Percentiles rank a stretch among this genome's conserved stretches.
phyloP scores from a whole-genome alignment of 92 coral and sea anemone genomes.

The Montipora capitata region DNA sequence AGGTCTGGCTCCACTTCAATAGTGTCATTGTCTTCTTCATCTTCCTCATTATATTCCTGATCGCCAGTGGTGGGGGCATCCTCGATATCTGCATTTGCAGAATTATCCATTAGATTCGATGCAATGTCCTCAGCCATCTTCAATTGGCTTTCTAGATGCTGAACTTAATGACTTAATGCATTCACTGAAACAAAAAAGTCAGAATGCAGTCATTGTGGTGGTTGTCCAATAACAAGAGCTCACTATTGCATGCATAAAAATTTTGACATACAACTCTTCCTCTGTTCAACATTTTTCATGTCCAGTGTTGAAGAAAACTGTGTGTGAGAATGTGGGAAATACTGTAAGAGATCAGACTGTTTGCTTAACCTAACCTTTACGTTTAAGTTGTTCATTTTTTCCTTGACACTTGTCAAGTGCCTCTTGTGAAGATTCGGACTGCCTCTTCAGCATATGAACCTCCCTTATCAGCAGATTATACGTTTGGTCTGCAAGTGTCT shows the following conservation, averaged over 20 bases:
- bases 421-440: not conserved
- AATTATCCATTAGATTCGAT: not conserved
- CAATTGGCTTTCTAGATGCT: slow-evolving; percentile 2
- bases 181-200: not conserved
- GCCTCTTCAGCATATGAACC: not conserved
- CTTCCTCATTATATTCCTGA: slow-evolving; percentile 16
- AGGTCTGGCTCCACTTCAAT: slow-evolving; percentile 44
- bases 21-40: slow-evolving; percentile 17
- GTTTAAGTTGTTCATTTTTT: not conserved
- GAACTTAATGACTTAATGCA: not conserved
- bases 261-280: not conserved
- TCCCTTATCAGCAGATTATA: slow-evolving; percentile 2
- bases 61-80: not conserved
- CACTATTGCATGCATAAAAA: not conserved
- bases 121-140: not conserved
- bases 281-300: not conserved
- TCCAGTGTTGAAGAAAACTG: not conserved
- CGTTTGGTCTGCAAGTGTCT: slow-evolving; percentile 7
- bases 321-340: not conserved
- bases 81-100: not conserved
- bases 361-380: not conserved
- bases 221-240: not conserved
- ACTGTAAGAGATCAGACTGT: not conserved
- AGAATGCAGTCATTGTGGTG: not conserved
- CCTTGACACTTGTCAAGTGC: slow-evolving; percentile 17